Evolutionary conservation across 1,140 invertebrate species (phyloP), one percentile per base, ranked within the genome.

Genomic region (Homalodisca vitripennis): DNA sequence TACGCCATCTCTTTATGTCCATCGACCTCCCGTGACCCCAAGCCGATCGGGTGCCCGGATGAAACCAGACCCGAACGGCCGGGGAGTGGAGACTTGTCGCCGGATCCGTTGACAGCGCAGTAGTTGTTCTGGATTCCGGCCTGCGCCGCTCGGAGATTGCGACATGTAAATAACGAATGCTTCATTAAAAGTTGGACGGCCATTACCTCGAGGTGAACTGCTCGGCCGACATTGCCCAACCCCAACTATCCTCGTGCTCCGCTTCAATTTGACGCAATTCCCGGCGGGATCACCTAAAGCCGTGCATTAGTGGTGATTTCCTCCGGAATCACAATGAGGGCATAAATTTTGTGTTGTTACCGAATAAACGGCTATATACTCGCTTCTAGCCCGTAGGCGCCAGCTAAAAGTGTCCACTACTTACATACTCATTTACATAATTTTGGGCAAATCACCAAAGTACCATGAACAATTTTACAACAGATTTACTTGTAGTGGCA

Each of bases 151-250:
- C 34, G 12, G 48, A 3, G 12, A 53, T 53, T 53, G 48, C 48
- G 48, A 53, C 48, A 53, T 53, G 48, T 41, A 53, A 53, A 53
- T 53, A 53, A 53, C 48, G 12, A 53, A 53, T 22, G 48, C 48
- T 53, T 53, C 48, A 53, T 53, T 22, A 53, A 53, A 41, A 41
- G 34, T 53, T 12, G 3, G 48, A 20, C 48, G 10, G 48, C 48
- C 48, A 53, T 53, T 53, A 20, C 48, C 20, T 17, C 17, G 48
- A 53, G 48, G 48, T 53, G 20, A 53, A 53, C 48, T 20, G 22
- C 6, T 41, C 34, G 6, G 17, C 34, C 17, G 34, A 6, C 17
- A 6, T 41, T 41, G 34, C 34, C 34, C 34, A 41, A 41, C 34
- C 17, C 34, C n/a, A n/a, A 41, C 34, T 41, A 41, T 10, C 34